Evolutionary conservation across 2,888 invertebrate genomes (phyloP).

Genomic region (Cephonodes hylas): DNA sequence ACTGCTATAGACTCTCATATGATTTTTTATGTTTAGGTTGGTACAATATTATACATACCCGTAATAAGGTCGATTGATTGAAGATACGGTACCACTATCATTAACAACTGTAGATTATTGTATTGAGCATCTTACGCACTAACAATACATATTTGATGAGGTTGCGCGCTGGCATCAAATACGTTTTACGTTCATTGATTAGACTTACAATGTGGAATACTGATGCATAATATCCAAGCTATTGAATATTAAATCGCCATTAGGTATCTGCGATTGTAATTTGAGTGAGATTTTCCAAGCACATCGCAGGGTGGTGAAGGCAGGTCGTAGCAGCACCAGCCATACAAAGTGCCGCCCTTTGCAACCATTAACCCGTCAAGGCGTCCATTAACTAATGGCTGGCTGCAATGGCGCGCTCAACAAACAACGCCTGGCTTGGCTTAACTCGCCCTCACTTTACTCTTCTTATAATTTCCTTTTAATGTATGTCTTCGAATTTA

Average conservation of each 20-base stretch:
- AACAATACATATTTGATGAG: too few species aligned
- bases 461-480: not conserved
- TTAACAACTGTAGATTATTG: too few species aligned
- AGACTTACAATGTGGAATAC: not conserved
- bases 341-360: constrained; percentile 42
- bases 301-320: not conserved
- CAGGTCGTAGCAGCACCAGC: constrained; percentile 11
- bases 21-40: too few species aligned
- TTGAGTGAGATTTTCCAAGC: not conserved
- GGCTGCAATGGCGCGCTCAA: constrained; percentile 47
- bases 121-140: too few species aligned
- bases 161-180: too few species aligned
- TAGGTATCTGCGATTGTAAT: not conserved
- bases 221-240: not conserved
- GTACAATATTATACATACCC: too few species aligned
- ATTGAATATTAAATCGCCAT: too few species aligned
- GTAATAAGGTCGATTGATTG: too few species aligned
- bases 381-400: constrained; percentile 71
- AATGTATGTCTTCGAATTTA: not conserved
- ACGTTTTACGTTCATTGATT: too few species aligned
- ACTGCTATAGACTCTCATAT: too few species aligned
- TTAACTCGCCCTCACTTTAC: constrained; percentile 36
- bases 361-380: constrained; percentile 46
- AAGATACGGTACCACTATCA: too few species aligned
- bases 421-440: constrained; percentile 51